A percentile compares a stretch with the other conserved stretches of the same genome.
These are phyloP conservation scores for Brachyhypopomus occidentalis DNA, from an alignment of 2,113 vertebrate species.

Conservation along the genomic window DNA sequence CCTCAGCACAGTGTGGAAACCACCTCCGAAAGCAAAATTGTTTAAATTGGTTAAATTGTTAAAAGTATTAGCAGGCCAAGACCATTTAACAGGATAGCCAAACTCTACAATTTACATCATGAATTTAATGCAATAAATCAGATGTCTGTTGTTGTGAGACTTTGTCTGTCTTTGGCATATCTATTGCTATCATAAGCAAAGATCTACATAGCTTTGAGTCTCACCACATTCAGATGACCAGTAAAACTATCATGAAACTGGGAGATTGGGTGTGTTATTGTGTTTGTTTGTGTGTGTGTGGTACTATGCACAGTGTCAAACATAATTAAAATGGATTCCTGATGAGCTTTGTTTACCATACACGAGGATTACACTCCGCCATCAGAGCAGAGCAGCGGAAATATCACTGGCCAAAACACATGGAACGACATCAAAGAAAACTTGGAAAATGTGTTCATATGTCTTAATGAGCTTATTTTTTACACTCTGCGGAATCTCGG, in stretches of 20 bases:
- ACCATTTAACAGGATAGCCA: conserved; percentile 29
- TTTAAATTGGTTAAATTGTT: too few species aligned
- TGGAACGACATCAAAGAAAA: conserved; percentile 37
- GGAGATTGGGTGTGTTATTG: not conserved
- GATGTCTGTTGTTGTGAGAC: not conserved
- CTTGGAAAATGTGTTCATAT: not conserved
- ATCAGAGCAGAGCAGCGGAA: not conserved
- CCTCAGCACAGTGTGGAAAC: not conserved
- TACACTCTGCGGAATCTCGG: not conserved
- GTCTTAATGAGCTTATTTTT: conserved; percentile 37
- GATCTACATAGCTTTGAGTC: too few species aligned
- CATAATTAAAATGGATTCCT: too few species aligned
- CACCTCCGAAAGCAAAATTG: conserved; percentile 4
- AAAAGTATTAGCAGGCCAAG: conserved; percentile 15
- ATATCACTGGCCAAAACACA: conserved; percentile 14
- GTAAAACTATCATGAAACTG: too few species aligned
- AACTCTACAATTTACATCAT: conserved; percentile 35
- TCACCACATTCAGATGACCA: too few species aligned
- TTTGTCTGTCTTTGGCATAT: conserved; percentile 40
- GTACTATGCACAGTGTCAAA: not conserved
- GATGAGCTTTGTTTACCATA: not conserved
- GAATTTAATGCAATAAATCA: conserved; percentile 44
- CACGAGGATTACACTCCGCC: not conserved
- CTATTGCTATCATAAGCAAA: not conserved
- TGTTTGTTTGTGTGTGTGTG: not conserved